A percentile compares a stretch with the other conserved stretches of the same genome.
Evolutionary conservation across 2,797 vertebrate genomes (phyloP).

Genomic region (Lophius americanus): DNA sequence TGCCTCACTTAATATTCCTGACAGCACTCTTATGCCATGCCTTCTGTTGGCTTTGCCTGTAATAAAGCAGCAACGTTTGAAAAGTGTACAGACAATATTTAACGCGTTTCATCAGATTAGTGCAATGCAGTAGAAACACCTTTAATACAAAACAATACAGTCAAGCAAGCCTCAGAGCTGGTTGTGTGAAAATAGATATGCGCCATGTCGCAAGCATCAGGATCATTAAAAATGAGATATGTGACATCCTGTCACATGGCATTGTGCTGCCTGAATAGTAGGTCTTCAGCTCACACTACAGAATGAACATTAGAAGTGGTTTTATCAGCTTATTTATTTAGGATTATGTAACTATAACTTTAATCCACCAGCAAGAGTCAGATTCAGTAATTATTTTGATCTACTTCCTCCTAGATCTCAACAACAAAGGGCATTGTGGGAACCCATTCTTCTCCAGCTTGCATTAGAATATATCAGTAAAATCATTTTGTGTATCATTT

Average conservation of each 20-base stretch:
- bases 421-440: background rate
- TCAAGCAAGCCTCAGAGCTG: slow-evolving; percentile 56
- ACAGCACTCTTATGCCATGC: slow-evolving; percentile 81
- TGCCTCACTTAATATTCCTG: slow-evolving; percentile 89
- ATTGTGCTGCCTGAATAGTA: slow-evolving; percentile 18
- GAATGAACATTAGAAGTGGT: slow-evolving; percentile 13
- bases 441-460: slow-evolving; percentile 5
- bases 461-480: slow-evolving; percentile 18
- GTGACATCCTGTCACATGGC: slow-evolving; percentile 41
- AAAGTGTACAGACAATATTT: slow-evolving; percentile 85
- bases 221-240: slow-evolving; percentile 48
- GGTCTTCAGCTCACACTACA: slow-evolving; percentile 3
- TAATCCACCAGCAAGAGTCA: background rate
- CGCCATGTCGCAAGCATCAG: slow-evolving; percentile 32
- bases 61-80: slow-evolving; percentile 80
- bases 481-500: slow-evolving; percentile 9
- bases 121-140: slow-evolving; percentile 58
- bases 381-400: slow-evolving; percentile 8
- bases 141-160: slow-evolving; percentile 64
- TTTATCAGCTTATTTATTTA: background rate
- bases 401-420: background rate
- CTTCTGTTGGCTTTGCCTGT: slow-evolving; percentile 80
- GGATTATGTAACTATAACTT: slow-evolving; percentile 7
- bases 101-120: slow-evolving; percentile 82
- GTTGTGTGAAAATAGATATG: slow-evolving; percentile 49